Evolutionary conservation across 2,113 vertebrate genomes (phyloP).

Genomic region (Ochotona curzoniae): DNA sequence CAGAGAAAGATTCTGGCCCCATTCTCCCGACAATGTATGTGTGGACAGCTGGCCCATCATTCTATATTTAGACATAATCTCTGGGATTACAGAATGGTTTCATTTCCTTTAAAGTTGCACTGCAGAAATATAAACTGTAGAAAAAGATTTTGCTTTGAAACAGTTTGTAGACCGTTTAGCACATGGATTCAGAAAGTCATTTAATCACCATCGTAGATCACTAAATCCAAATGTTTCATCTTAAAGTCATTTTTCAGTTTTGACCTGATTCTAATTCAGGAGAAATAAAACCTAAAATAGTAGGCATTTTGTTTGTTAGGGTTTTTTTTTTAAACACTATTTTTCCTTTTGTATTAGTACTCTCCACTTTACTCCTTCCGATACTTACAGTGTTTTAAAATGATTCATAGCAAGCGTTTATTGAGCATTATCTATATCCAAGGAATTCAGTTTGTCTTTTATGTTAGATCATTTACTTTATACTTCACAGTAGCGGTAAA

Average conservation of each 20-base stretch:
- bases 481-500: slow-evolving; percentile 1
- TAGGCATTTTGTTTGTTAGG: no score
- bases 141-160: slow-evolving; percentile 53
- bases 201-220: slow-evolving; percentile 27
- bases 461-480: slow-evolving; percentile 36
- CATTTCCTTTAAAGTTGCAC: slow-evolving; percentile 61
- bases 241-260: slow-evolving; percentile 39
- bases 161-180: slow-evolving; percentile 55
- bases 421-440: neutral
- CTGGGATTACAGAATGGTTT: slow-evolving; percentile 60
- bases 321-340: neutral
- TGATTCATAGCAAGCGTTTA: slow-evolving; percentile 30
- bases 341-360: neutral
- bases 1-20: slow-evolving; percentile 20
- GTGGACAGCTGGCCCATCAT: slow-evolving; percentile 60
- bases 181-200: slow-evolving; percentile 22
- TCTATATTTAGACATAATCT: slow-evolving; percentile 75
- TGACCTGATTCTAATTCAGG: neutral
- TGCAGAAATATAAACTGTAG: slow-evolving; percentile 54
- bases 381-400: slow-evolving; percentile 33
- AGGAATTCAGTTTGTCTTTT: slow-evolving; percentile 23
- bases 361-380: slow-evolving; percentile 52
- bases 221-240: slow-evolving; percentile 44
- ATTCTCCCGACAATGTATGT: slow-evolving; percentile 25
- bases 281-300: slow-evolving; percentile 51